phyloP scores from a whole-genome alignment of 2,888 invertebrate species.

The Sesamia inferens region DNA sequence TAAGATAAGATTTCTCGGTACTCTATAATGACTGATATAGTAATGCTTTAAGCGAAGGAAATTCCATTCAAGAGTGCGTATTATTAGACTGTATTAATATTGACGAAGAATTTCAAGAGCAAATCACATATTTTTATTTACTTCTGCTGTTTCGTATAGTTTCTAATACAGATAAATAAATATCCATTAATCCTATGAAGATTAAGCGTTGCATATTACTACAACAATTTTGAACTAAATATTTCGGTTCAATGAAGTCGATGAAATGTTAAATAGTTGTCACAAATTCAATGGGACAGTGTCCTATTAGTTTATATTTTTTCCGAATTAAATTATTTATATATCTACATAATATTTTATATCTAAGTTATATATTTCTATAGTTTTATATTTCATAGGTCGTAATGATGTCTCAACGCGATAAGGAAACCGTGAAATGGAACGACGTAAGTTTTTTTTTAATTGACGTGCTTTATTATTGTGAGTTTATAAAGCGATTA shows the following conservation, averaged over 20 bases:
- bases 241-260: background rate
- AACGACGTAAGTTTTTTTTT: constrained; percentile 39
- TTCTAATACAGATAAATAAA: background rate
- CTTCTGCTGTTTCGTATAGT: background rate
- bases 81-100: constrained; percentile 44
- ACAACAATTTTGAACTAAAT: background rate
- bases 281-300: background rate
- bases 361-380: constrained; percentile 4
- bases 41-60: constrained; percentile 67
- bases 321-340: background rate
- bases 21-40: constrained; percentile 67
- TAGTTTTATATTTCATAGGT: constrained; percentile 9
- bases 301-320: background rate
- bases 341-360: no score
- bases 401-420: constrained; percentile 22
- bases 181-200: background rate
- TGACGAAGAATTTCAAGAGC: constrained; percentile 43
- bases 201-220: background rate
- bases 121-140: constrained; percentile 6
- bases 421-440: constrained; percentile 38
- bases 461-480: constrained; percentile 12
- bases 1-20: constrained; percentile 81
- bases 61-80: constrained; percentile 63
- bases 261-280: background rate
- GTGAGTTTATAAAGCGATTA: background rate